phyloP scores from a whole-genome alignment of 2,113 vertebrate species.

The Indicator maculatus region DNA sequence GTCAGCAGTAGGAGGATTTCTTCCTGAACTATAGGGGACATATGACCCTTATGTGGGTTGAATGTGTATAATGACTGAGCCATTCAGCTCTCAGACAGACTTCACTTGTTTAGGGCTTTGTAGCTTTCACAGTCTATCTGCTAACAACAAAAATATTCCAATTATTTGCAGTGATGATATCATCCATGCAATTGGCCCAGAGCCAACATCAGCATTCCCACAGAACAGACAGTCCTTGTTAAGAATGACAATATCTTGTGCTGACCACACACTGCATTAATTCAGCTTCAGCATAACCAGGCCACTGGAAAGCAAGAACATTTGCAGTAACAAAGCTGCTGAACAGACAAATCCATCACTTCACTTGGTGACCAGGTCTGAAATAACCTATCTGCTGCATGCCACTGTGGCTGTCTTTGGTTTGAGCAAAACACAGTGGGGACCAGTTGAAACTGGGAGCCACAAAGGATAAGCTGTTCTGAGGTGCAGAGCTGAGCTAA shows the following conservation, averaged over 20 bases:
- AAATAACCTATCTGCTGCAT: not conserved
- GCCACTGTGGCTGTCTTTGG: fast-evolving
- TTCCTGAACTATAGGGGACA: not conserved
- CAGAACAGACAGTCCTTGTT: not conserved
- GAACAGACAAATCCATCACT: not conserved
- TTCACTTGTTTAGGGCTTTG: not conserved
- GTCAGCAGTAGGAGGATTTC: not conserved
- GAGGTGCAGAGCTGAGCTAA: not conserved
- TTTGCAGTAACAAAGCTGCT: not conserved
- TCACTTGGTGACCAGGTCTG: not conserved
- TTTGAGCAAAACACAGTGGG: not conserved
- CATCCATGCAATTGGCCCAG: not conserved
- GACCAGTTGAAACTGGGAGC: not conserved
- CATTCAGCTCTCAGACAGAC: not conserved
- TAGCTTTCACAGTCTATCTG: conserved; percentile 1
- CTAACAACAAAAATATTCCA: not conserved
- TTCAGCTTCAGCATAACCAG: not conserved
- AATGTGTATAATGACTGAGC: not conserved
- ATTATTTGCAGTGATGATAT: conserved; percentile 5
- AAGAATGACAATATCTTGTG: not conserved
- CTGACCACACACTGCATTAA: not conserved
- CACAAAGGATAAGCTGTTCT: not conserved
- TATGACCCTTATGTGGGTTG: not conserved
- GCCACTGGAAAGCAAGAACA: not conserved
- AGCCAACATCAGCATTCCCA: not conserved